Conservation (phyloP, 2,888 invertebrate genomes). For the Mylabris sibirica region DNA sequence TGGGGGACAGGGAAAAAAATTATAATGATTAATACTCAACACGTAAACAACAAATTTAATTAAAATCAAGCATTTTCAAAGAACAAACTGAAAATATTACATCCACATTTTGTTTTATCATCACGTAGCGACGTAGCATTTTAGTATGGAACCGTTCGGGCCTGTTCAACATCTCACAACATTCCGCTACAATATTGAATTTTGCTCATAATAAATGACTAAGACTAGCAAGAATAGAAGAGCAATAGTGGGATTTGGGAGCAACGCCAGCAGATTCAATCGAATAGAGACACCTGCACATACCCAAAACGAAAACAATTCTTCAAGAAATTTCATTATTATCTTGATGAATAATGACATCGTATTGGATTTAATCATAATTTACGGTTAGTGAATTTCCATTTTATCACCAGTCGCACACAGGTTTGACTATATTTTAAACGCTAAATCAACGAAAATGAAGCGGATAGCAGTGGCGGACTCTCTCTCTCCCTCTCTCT, state of each 20-base stretch:
- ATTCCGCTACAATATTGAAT: constrained; percentile 41
- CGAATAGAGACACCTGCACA: constrained; percentile 36
- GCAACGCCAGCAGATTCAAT: background rate
- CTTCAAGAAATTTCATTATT: constrained; percentile 40
- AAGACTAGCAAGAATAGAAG: constrained; percentile 18
- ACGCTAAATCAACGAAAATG: background rate
- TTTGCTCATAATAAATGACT: constrained; percentile 43
- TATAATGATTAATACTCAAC: background rate
- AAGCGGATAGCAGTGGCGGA: too few relatives aligned
- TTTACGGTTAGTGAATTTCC: constrained; percentile 35
- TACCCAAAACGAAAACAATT: constrained; percentile 40
- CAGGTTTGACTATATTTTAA: background rate
- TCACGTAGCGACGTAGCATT: constrained; percentile 4
- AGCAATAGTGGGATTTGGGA: background rate
- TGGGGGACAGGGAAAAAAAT: background rate
- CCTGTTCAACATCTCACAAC: constrained; percentile 17
- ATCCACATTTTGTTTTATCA: background rate
- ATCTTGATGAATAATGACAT: constrained; percentile 40
- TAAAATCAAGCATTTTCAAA: background rate
- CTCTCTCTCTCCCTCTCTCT: too few relatives aligned
- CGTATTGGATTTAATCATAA: constrained; percentile 43
- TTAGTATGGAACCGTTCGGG: background rate
- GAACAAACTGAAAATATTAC: background rate
- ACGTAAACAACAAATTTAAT: constrained; percentile 7
- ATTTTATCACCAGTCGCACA: constrained; percentile 14